A percentile compares a stretch with the other conserved stretches of the same genome.
Conservation (phyloP, 2,113 vertebrate genomes). For the Oxyruncus cristatus region DNA sequence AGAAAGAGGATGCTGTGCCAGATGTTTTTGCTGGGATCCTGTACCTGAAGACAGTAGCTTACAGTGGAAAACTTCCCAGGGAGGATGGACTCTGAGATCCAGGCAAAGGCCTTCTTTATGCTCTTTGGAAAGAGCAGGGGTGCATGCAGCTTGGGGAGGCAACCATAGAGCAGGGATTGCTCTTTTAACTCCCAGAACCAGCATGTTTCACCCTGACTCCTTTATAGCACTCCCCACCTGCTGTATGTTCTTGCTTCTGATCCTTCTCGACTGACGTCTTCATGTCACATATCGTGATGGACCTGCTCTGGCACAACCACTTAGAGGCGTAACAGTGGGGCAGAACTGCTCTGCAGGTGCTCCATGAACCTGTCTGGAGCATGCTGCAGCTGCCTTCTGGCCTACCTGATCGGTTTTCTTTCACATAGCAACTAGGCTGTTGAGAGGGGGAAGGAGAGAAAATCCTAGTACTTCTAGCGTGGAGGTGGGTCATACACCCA, state of each 20-base stretch:
- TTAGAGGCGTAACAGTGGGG: neutral
- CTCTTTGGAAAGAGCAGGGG: neutral
- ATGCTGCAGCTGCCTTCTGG: neutral
- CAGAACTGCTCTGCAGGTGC: neutral
- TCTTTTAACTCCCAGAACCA: neutral
- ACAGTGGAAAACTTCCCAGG: neutral
- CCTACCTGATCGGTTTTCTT: neutral
- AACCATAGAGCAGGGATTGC: neutral
- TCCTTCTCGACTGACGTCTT: neutral
- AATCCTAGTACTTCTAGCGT: neutral
- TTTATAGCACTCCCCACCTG: neutral
- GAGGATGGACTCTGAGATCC: neutral
- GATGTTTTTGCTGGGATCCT: neutral
- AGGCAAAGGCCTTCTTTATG: neutral
- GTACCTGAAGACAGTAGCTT: neutral
- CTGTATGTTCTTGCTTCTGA: neutral
- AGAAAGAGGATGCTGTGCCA: neutral
- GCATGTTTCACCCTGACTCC: neutral
- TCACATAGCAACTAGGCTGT: neutral
- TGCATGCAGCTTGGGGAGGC: rapidly evolving
- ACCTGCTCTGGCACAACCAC: neutral
- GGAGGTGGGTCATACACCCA: neutral
- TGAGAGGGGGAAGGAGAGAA: neutral
- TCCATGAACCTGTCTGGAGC: neutral
- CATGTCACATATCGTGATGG: neutral